Base-by-base conservation (phyloP, 2,888 invertebrate genomes). In the Epirrhoe alternata region DNA sequence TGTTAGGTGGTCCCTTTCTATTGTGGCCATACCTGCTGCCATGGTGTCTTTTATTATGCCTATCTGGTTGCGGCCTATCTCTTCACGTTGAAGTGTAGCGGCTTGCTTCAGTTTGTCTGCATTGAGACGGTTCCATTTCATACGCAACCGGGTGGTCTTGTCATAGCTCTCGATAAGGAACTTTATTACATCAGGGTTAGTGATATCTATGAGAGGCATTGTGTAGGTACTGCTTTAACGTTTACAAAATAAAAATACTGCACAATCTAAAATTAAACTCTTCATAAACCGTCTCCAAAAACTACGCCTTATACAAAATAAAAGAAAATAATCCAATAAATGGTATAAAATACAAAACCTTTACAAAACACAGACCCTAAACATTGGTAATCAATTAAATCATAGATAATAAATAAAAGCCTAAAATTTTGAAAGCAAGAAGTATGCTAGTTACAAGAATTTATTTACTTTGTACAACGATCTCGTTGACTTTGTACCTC, bases 81-180 rank as follows among this genome's bases (percentile, higher is more conserved):
- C 83, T 55, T 77, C 71, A 0, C 81, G 75, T 0, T 72, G 61
- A 38, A 86, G 72, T 1, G 75, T 79, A 10, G 85, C 83, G 3
- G 86, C 80, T 12, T 79, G 16, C 55, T 78, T 66, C 10, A 85
- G 65, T 59, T 78, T 78, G 0, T 80, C 75, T 31, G 64, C 70
- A 57, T 84, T 65, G 10, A 73, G 31, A 35, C 42, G 10, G 17
- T 71, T 71, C 86, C 86, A 86, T 81, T 77, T 81, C 78, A 85
- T 76, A 4, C 85, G 81, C 47, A 86, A 80, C 10, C 80, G 70
- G 0, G 79, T 72, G 51, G 82, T 82, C 66, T 82, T 86, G 3
- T 86, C 85, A 72, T 85, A 85, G 53, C 35, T 81, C 62, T 86
- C 86, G n/a, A 79, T 52, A 12, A 86, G 78, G 65, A 85, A 86